Evolutionary conservation across 1,140 invertebrate species (phyloP).

Genomic region (Trinorchestia longiramus): DNA sequence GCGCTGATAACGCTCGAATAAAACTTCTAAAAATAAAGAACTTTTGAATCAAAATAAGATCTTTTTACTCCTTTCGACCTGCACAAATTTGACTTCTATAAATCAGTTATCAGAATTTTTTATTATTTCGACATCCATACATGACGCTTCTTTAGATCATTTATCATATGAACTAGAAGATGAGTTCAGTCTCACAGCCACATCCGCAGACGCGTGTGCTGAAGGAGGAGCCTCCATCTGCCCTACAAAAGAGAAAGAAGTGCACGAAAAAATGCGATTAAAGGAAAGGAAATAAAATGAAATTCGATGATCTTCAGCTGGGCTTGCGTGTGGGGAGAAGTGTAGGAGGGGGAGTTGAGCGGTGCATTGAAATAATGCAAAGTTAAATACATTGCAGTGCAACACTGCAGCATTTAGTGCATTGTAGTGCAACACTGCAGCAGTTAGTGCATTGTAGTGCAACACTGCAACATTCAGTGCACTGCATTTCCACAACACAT

Average conservation of each 20-base stretch:
- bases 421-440: neutral
- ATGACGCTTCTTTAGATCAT: neutral
- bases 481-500: neutral
- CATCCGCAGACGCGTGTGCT: neutral
- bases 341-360: neutral
- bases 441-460: neutral
- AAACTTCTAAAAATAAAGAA: neutral
- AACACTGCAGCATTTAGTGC: neutral
- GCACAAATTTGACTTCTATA: neutral
- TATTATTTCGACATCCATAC: neutral
- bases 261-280: neutral
- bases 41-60: neutral
- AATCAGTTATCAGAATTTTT: neutral
- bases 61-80: neutral
- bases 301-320: neutral
- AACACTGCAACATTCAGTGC: neutral
- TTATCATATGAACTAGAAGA: neutral
- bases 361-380: neutral
- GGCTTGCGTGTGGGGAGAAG: neutral
- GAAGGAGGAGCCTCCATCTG: neutral
- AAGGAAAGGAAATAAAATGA: neutral
- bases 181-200: neutral
- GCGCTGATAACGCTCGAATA: neutral
- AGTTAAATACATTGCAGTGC: neutral
- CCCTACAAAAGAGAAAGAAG: neutral